Evolutionary conservation across 2,888 invertebrate genomes (phyloP).

Genomic region (Chesias legatella): DNA sequence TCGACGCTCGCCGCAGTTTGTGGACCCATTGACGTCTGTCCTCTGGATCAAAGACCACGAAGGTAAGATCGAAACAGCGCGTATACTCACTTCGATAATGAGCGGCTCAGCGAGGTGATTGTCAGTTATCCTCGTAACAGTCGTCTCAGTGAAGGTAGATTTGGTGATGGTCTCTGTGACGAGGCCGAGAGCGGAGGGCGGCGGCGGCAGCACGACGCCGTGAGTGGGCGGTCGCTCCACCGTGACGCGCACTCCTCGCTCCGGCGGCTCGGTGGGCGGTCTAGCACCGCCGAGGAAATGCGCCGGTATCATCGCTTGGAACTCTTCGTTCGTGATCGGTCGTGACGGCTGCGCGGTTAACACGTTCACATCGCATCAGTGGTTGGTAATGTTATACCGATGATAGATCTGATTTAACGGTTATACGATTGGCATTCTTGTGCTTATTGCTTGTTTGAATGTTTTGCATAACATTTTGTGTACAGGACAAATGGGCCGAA

Average conservation of each 20-base stretch:
- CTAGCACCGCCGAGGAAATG: constrained; percentile 85
- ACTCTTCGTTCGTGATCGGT: constrained; percentile 95
- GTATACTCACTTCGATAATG: constrained; percentile 89
- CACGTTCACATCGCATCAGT: constrained; percentile 74
- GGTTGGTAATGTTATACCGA: constrained; percentile 20
- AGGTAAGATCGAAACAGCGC: too few species aligned
- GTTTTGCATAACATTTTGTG: too few species aligned
- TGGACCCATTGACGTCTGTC: too few species aligned
- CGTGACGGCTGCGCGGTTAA: constrained; percentile 83
- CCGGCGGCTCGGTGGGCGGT: constrained; percentile 46
- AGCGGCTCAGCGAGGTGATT: constrained; percentile 92
- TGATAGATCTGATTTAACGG: background rate
- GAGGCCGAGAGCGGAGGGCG: constrained; percentile 90
- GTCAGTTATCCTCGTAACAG: constrained; percentile 95
- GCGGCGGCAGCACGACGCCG: constrained; percentile 87
- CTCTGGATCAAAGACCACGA: too few species aligned
- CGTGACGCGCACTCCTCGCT: constrained; percentile 88
- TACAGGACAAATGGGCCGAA: too few species aligned
- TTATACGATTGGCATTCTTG: constrained; percentile 15
- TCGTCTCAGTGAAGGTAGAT: constrained; percentile 96
- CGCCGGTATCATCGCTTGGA: constrained; percentile 96
- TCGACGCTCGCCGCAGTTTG: too few species aligned
- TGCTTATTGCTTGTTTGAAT: too few species aligned
- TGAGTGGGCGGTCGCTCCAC: constrained; percentile 85
- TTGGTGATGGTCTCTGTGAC: constrained; percentile 97